Conservation (phyloP, 2,113 vertebrate species). For the Delphinus delphis region DNA sequence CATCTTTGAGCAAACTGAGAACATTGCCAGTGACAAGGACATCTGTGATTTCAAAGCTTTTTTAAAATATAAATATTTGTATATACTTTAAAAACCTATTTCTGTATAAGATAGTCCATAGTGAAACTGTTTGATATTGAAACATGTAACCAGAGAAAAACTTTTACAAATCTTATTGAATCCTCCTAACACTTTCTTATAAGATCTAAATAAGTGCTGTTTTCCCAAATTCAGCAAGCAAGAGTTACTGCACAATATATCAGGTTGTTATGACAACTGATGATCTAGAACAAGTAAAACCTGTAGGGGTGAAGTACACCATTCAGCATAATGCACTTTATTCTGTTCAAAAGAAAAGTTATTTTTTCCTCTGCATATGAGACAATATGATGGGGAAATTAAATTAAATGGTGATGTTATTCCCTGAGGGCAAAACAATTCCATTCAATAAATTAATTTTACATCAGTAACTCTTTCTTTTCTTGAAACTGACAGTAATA, state of each 20-base stretch:
- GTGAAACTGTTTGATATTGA: background rate
- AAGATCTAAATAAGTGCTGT: conserved; percentile 27
- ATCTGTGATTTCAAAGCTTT: background rate
- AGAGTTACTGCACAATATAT: conserved; percentile 59
- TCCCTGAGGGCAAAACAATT: conserved; percentile 88
- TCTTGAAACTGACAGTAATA: conserved; percentile 88
- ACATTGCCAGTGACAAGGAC: background rate
- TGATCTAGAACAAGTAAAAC: conserved; percentile 78
- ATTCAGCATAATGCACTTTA: conserved; percentile 77
- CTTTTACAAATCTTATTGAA: background rate
- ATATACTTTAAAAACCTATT: background rate
- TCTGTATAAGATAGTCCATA: background rate
- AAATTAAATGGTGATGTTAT: conserved; percentile 90
- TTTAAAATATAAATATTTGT: background rate
- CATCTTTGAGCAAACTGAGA: background rate
- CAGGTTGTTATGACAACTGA: conserved; percentile 78
- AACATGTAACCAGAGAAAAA: background rate
- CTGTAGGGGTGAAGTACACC: conserved; percentile 75
- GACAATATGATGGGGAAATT: conserved; percentile 89
- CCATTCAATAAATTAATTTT: conserved; percentile 90
- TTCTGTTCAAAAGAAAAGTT: conserved; percentile 83
- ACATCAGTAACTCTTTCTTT: conserved; percentile 87
- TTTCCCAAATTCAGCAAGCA: conserved; percentile 62
- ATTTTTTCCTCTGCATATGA: conserved; percentile 85
- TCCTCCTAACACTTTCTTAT: background rate